A percentile compares a stretch with the other conserved stretches of the same genome.
Evolutionary conservation across 2,888 invertebrate genomes (phyloP).

Genomic region (Eudasyphora cyanicolor): DNA sequence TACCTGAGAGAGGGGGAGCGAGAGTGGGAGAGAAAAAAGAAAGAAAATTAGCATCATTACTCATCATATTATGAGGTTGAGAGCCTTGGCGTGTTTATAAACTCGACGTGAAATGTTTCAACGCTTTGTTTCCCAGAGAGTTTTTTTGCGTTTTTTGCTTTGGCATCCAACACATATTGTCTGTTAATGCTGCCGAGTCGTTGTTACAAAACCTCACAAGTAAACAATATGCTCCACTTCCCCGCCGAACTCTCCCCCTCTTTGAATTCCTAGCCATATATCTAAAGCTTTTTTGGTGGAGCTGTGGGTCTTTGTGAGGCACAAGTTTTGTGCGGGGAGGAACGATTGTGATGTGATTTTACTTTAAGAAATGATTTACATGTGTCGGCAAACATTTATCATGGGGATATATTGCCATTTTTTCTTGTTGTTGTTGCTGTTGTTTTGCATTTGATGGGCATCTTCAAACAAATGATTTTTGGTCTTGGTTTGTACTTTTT

Average conservation of each 20-base stretch:
- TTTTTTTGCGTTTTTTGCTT: not conserved
- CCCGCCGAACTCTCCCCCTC: too few relatives aligned
- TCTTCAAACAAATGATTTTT: slow-evolving; percentile 34
- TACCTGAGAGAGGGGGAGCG: not conserved
- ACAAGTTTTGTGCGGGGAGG: not conserved
- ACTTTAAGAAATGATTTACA: slow-evolving; percentile 47
- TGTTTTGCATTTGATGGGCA: slow-evolving; percentile 41
- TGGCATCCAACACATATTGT: not conserved
- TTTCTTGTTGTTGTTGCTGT: too few relatives aligned
- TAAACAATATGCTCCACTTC: not conserved
- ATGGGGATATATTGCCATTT: slow-evolving; percentile 28
- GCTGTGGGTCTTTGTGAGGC: not conserved
- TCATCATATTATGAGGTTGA: slow-evolving; percentile 22
- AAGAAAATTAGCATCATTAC: slow-evolving; percentile 32
- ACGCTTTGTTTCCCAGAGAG: not conserved
- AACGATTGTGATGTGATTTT: not conserved
- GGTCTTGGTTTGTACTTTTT: not conserved
- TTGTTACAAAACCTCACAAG: not conserved
- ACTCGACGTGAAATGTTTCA: slow-evolving; percentile 3
- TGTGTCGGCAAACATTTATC: slow-evolving; percentile 54
- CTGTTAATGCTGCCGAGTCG: not conserved
- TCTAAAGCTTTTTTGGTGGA: not conserved
- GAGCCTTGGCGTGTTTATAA: not conserved
- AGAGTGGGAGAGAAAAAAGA: not conserved
- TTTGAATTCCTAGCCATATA: not conserved